Percentiles rank a stretch among this genome's conserved stretches.
phyloP scores from a whole-genome alignment of 2,113 vertebrate genomes.

The Rhinopomastus cyanomelas region DNA sequence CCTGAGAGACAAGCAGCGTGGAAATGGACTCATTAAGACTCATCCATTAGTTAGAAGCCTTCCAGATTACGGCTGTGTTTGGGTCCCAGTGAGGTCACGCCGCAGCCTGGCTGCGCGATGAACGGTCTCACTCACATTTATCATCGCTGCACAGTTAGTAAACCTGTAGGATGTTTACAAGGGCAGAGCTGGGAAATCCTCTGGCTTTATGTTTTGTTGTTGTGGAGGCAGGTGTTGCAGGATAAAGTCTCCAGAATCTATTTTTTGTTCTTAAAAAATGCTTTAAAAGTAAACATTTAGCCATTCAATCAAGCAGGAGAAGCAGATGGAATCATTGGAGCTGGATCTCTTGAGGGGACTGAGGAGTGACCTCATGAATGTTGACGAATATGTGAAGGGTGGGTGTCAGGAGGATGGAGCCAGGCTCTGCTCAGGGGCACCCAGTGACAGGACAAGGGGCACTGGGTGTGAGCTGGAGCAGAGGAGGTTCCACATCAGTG shows the following conservation, averaged over 20 bases:
- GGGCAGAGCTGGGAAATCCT: background rate
- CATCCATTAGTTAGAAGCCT: background rate
- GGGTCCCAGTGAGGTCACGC: background rate
- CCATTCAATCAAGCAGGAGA: background rate
- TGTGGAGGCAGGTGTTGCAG: background rate
- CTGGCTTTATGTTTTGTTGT: background rate
- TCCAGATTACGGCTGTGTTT: background rate
- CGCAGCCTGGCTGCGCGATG: background rate
- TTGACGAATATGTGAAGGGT: too few species aligned
- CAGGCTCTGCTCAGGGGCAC: too few species aligned
- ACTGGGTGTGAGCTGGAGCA: too few species aligned
- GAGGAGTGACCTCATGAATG: too few species aligned
- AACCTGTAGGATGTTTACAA: background rate
- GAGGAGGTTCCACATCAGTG: too few species aligned
- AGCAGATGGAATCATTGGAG: too few species aligned
- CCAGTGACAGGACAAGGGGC: too few species aligned
- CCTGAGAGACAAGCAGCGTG: background rate
- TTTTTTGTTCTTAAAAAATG: background rate
- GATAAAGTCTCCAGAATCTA: background rate
- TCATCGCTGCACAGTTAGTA: accelerated
- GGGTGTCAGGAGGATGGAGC: too few species aligned
- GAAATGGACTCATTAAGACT: background rate
- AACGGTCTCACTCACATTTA: background rate
- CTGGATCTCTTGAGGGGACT: too few species aligned
- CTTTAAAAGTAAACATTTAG: background rate